Evolutionary conservation across 2,888 invertebrate species (phyloP).

Genomic region (Geophilus truncorum): DNA sequence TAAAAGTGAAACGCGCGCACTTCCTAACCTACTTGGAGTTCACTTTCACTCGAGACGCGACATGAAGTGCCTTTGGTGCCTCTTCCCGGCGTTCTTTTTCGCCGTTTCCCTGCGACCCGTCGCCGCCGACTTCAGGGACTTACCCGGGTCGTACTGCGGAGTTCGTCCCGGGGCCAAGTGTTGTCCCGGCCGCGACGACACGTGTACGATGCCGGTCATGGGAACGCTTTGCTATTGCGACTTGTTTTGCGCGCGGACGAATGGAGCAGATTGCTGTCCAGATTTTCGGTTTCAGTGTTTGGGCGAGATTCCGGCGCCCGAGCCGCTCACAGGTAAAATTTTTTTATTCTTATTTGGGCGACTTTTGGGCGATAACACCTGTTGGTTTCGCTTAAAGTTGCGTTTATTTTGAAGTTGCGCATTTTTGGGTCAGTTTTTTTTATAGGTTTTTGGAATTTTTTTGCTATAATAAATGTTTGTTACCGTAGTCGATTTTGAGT

Average conservation of each 20-base stretch:
- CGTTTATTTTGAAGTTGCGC: no score
- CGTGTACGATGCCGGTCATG: conserved; percentile 73
- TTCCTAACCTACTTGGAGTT: no score
- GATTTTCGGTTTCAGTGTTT: conserved; percentile 75
- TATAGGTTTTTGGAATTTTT: background rate
- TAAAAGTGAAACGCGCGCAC: no score
- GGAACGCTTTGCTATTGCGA: conserved; percentile 92
- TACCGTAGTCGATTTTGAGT: no score
- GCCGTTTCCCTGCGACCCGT: no score
- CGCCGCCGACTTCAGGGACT: conserved; percentile 34
- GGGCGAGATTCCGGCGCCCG: conserved; percentile 45
- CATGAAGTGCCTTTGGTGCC: no score
- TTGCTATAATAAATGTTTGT: no score
- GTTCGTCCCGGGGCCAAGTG: conserved; percentile 52
- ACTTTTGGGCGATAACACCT: no score
- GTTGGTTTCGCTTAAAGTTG: no score
- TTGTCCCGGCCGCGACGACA: conserved; percentile 70
- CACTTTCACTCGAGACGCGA: no score
- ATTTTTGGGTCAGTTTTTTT: background rate
- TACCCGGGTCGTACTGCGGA: conserved; percentile 58
- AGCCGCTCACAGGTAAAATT: conserved; percentile 34
- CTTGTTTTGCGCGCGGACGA: conserved; percentile 74
- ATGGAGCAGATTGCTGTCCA: conserved; percentile 82
- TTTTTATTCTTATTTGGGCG: background rate
- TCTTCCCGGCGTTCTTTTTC: no score